Evolutionary conservation across 1,140 invertebrate species (phyloP).

Genomic region (Aleiodes sp.): DNA sequence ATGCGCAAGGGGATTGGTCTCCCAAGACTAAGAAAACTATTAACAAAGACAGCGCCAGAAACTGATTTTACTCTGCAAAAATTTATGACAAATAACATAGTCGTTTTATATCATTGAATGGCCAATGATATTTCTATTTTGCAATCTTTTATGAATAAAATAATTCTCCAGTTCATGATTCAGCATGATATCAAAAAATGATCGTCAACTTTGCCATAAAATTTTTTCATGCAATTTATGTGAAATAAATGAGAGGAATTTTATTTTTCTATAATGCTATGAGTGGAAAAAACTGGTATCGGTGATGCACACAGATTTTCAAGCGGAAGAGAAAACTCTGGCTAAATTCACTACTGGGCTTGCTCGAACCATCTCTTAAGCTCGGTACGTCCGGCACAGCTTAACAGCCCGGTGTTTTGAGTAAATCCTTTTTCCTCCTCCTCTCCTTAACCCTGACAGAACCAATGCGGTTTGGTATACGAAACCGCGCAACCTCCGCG

Average conservation of each 20-base stretch:
- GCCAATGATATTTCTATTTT: too few relatives aligned
- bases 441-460: not conserved
- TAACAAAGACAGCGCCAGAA: not conserved
- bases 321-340: not conserved
- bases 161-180: too few relatives aligned
- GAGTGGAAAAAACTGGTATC: not conserved
- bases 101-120: too few relatives aligned
- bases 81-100: too few relatives aligned
- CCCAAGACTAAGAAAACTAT: not conserved
- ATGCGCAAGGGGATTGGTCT: not conserved
- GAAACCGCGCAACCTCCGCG: constrained; percentile 29
- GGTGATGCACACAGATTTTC: not conserved
- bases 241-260: too few relatives aligned
- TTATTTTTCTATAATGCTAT: not conserved
- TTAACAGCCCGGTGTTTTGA: constrained; percentile 40
- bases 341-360: not conserved
- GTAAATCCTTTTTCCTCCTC: constrained; percentile 43
- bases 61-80: not conserved
- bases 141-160: too few relatives aligned
- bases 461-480: constrained; percentile 21
- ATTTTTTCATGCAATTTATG: too few relatives aligned
- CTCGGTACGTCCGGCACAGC: constrained; percentile 36
- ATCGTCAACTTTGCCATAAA: too few relatives aligned
- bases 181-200: too few relatives aligned
- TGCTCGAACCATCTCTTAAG: constrained; percentile 31